Evolutionary conservation across 1,140 invertebrate genomes (phyloP), one percentile per base, ranked within the genome.

Genomic region (Bombus pascuorum): DNA sequence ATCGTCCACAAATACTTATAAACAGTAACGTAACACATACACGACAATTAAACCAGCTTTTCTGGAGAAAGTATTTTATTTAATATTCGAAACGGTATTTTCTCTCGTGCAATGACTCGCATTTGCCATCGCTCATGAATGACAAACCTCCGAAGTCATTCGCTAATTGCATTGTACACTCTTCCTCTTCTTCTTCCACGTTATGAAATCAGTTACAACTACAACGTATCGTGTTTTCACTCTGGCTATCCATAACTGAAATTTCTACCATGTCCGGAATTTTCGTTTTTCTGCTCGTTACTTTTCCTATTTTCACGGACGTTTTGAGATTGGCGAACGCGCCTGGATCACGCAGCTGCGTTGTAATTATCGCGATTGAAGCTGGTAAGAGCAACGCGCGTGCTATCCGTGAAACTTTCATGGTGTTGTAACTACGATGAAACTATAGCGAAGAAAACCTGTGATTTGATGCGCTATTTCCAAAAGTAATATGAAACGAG

Each of bases 1-100:
- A 34, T 0, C 47, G 6, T 53, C 0, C 65, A 2, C 13, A 15
- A 32, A 32, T 66, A 66, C 2, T 8, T 66, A 18, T 5, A 18
- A 66, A 6, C 6, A 66, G 13, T 18, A 18, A 66, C 13, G 62
- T 6, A 32, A 22, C 6, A 2, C 15, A n/a, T 1, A 66, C 65
- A 9, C 28, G 28, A 62, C 3, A 13, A n/a, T n/a, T n/a, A 62
- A n/a, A 62, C 12, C 59, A 62, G 0, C 57, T 62, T 62, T n/a
- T 4, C 39, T 9, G 44, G 47, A 2, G 47, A 57, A 47, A 34
- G 22, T 78, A 66, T 59, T 78, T 37, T 59, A 47, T 47, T 84
- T 65, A 53, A 84, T 53, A 80, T 73, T 76, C 83, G 10, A 62
- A 79, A 72, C 83, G 32, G 15, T 62, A 28, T 15, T 62, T 80